Conservation (phyloP, 2,797 vertebrate genomes). For the Eulemur mongoz region DNA sequence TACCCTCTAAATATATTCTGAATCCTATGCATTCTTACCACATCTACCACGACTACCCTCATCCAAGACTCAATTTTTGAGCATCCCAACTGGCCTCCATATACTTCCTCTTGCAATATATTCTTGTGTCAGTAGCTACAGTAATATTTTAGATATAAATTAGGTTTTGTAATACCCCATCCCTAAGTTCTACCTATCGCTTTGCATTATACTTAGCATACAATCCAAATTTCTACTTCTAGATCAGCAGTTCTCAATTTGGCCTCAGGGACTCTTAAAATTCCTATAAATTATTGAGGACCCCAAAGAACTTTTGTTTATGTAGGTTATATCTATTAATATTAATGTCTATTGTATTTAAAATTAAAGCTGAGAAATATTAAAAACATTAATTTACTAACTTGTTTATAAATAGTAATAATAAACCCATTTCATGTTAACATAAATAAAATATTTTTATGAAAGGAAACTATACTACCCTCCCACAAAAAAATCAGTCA, state of each 20-base stretch:
- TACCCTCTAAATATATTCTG: neutral
- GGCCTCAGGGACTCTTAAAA: neutral
- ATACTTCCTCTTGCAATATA: neutral
- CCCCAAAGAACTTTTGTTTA: neutral
- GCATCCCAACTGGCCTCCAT: neutral
- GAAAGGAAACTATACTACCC: neutral
- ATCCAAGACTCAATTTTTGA: neutral
- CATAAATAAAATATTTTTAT: neutral
- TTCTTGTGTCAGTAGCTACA: neutral
- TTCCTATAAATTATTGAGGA: neutral
- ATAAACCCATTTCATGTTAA: neutral
- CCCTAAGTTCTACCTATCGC: neutral
- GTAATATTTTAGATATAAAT: neutral
- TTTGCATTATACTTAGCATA: neutral
- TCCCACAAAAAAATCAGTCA: neutral
- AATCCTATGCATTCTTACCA: neutral
- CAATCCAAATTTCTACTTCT: neutral
- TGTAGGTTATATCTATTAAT: neutral
- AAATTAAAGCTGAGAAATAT: neutral
- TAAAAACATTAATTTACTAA: neutral
- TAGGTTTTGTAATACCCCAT: neutral
- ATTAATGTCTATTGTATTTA: neutral
- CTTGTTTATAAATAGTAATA: neutral
- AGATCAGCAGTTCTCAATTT: neutral
- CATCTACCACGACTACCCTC: neutral